Evolutionary conservation across 2,797 vertebrate species (phyloP).

Genomic region (Helarctos malayanus): DNA sequence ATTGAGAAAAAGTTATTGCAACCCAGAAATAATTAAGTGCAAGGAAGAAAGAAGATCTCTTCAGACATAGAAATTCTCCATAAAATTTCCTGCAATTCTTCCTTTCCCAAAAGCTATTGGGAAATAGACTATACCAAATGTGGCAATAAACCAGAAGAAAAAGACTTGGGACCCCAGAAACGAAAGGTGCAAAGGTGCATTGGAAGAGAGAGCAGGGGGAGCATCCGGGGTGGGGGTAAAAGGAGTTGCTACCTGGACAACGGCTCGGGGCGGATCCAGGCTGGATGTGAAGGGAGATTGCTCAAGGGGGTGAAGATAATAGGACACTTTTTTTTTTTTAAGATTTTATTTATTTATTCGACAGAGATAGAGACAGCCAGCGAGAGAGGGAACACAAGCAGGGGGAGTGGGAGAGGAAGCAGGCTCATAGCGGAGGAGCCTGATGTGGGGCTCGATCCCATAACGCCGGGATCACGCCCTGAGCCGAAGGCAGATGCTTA

Average conservation of each 20-base stretch:
- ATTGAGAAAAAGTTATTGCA: not conserved
- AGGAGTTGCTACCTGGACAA: not conserved
- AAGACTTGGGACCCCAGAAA: not conserved
- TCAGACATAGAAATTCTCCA: not conserved
- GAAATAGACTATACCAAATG: not conserved
- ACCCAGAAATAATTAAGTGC: not conserved
- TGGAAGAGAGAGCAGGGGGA: not conserved
- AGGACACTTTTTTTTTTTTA: too few species aligned
- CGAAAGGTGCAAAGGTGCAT: not conserved
- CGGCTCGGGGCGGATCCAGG: not conserved
- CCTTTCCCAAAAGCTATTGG: not conserved
- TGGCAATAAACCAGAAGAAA: not conserved
- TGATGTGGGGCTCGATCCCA: too few species aligned
- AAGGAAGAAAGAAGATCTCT: not conserved
- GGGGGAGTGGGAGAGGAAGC: too few species aligned
- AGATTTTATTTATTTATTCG: too few species aligned
- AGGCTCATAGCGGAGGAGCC: too few species aligned
- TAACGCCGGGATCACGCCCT: too few species aligned
- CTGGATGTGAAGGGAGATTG: not conserved
- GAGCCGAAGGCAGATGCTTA: too few species aligned
- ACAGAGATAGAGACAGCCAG: too few species aligned
- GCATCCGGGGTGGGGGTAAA: not conserved
- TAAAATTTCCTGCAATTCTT: not conserved
- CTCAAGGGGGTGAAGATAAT: not conserved
- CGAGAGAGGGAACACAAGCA: too few species aligned